These are phyloP conservation scores for Stramonita haemastoma DNA, from an alignment of 2,888 invertebrate genomes.

Conservation along the genomic window DNA sequence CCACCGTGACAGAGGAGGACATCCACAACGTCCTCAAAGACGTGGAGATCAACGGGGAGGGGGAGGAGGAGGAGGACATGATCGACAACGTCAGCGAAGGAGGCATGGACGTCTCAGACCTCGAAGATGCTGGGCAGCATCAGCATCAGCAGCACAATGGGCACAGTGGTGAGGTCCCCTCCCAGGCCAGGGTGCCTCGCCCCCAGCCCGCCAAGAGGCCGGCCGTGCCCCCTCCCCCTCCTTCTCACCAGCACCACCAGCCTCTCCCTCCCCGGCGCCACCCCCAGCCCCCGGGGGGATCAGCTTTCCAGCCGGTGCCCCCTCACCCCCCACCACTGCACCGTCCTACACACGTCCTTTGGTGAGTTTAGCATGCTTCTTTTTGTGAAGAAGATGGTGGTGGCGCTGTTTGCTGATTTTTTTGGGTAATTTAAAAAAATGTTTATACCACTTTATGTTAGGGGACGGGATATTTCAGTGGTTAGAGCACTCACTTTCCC, in stretches of 20 bases:
- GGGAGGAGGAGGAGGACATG: no score
- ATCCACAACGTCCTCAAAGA: conserved; percentile 29
- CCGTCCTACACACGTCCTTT: conserved; percentile 31
- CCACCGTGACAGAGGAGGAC: conserved; percentile 46
- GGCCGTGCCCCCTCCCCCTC: not conserved
- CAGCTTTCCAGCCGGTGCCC: conserved; percentile 20
- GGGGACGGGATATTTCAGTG: no score
- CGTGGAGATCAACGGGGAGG: conserved; percentile 22
- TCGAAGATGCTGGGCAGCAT: conserved; percentile 71
- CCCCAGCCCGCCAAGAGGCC: conserved; percentile 3
- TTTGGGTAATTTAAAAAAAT: no score
- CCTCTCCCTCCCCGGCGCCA: not conserved
- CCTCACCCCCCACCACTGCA: conserved; percentile 27
- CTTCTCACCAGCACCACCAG: no score
- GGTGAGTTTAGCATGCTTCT: not conserved
- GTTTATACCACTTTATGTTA: no score
- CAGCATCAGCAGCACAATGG: conserved; percentile 31
- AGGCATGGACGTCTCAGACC: conserved; percentile 70
- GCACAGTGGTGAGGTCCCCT: not conserved
- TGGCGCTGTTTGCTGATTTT: no score
- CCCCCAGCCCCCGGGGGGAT: conserved; percentile 30
- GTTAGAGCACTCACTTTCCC: no score
- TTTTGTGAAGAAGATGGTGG: not conserved
- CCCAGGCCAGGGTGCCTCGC: not conserved
- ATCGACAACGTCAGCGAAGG: conserved; percentile 73